A percentile compares a stretch with the other conserved stretches of the same genome.
These are phyloP conservation scores for Euphydryas editha DNA, from an alignment of 2,888 invertebrate genomes.

Conservation along the genomic window DNA sequence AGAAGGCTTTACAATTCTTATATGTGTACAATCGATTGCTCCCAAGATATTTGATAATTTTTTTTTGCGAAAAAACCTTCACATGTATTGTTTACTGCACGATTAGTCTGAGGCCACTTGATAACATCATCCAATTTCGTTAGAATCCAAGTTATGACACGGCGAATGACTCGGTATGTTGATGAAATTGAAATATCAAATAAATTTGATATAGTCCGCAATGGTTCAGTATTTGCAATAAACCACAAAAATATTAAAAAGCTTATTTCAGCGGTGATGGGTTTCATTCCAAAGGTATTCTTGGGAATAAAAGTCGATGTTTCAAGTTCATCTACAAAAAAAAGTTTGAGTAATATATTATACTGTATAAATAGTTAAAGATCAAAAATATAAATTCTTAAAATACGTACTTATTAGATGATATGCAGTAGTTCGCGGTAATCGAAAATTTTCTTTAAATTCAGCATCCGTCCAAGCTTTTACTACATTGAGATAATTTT, in stretches of 20 bases:
- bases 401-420: not conserved
- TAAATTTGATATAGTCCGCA: not conserved
- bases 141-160: constrained; percentile 31
- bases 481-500: constrained; percentile 16
- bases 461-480: constrained; percentile 16
- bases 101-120: constrained; percentile 20
- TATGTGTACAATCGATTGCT: constrained; percentile 22
- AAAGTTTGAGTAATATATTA: constrained; percentile 9
- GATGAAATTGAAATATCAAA: constrained; percentile 26
- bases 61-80: constrained; percentile 28
- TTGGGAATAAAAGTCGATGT: constrained; percentile 16
- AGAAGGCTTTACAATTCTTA: constrained; percentile 26
- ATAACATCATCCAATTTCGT: constrained; percentile 25
- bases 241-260: not conserved
- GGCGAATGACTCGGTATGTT: constrained; percentile 31
- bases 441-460: not conserved
- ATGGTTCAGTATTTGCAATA: not conserved
- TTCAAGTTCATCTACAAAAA: constrained; percentile 25
- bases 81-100: constrained; percentile 25
- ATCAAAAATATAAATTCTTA: constrained; percentile 5
- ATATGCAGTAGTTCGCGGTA: not conserved
- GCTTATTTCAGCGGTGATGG: not conserved
- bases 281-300: not conserved
- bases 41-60: constrained; percentile 7
- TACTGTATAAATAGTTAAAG: constrained; percentile 15